phyloP scores from a whole-genome alignment of 2,888 invertebrate genomes.

The Tethea ocularis region DNA sequence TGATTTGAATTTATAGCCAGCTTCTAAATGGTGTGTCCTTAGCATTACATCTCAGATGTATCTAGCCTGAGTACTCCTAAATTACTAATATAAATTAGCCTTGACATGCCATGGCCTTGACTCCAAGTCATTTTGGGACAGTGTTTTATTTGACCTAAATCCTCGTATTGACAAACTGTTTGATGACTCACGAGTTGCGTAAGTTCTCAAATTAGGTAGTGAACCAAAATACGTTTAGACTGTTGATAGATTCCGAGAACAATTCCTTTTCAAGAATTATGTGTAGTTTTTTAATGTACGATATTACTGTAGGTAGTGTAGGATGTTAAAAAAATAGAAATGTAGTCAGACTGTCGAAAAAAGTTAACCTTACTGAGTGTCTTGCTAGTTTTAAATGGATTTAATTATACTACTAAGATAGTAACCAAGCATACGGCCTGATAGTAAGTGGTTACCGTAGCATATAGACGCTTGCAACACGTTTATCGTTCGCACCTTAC shows the following conservation, averaged over 20 bases:
- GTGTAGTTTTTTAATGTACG: no score
- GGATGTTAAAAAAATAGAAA: no score
- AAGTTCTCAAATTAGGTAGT: neutral
- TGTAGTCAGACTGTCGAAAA: no score
- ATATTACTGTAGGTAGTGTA: no score
- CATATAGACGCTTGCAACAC: no score
- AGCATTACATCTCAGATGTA: conserved; percentile 22
- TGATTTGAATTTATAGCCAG: conserved; percentile 56
- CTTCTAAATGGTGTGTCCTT: conserved; percentile 51
- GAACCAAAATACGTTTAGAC: neutral
- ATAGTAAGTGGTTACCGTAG: no score
- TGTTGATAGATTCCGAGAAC: neutral
- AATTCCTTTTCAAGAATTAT: neutral
- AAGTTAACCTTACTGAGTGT: no score
- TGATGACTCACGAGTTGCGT: neutral
- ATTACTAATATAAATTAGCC: neutral
- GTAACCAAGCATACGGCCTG: no score
- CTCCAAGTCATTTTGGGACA: neutral
- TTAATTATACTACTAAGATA: no score
- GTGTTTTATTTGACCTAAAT: neutral
- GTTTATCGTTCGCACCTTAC: no score
- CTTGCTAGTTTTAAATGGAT: no score
- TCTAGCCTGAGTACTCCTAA: neutral
- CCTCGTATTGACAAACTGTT: neutral
- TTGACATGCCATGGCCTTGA: conserved; percentile 11